These are phyloP conservation scores for Neolamprologus cancellatus DNA, from an alignment of 2,113 vertebrate genomes.

Conservation along the genomic window DNA sequence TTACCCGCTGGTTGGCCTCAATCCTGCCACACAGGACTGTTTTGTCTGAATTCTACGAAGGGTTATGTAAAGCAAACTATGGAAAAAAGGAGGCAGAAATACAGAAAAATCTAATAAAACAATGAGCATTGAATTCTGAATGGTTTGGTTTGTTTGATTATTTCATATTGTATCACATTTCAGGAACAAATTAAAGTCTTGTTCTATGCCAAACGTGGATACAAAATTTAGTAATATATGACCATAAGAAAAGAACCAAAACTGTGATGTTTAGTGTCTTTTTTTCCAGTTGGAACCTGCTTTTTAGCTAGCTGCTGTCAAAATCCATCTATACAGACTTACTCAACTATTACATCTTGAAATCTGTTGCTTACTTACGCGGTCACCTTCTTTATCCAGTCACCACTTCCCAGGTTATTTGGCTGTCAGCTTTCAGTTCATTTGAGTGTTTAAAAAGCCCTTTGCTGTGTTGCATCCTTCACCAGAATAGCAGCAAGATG, in stretches of 20 bases:
- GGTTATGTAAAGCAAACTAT: constrained; percentile 2
- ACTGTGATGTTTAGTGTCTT: not conserved
- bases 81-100: not conserved
- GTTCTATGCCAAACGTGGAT: not conserved
- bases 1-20: constrained; percentile 53
- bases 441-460: not conserved
- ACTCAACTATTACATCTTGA: not conserved
- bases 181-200: not conserved
- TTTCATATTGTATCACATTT: not conserved
- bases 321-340: not conserved
- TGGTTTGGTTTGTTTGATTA: not conserved
- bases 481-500: not conserved
- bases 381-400: constrained; percentile 20
- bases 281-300: not conserved
- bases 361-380: constrained; percentile 33
- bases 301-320: not conserved
- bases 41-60: constrained; percentile 35
- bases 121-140: not conserved
- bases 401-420: constrained; percentile 19
- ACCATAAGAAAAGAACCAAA: not conserved
- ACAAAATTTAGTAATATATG: not conserved
- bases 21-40: constrained; percentile 31
- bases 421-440: not conserved
- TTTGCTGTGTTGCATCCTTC: constrained; percentile 42
- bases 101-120: not conserved